These are phyloP conservation scores for Antheraea mylitta DNA, from an alignment of 1,140 invertebrate genomes.

Conservation along the genomic window DNA sequence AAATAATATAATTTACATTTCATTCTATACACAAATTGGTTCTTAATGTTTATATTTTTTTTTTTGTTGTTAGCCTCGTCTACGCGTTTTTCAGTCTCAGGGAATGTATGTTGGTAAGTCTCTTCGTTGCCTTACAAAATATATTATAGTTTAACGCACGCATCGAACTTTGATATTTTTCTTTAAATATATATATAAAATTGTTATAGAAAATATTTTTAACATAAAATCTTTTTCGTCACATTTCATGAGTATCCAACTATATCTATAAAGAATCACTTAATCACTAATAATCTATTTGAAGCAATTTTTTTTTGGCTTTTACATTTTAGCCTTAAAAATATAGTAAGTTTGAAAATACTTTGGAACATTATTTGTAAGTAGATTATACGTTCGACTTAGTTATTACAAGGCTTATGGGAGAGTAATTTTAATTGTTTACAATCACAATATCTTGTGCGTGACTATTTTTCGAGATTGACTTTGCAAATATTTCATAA, in stretches of 20 bases:
- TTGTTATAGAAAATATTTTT: slow-evolving; percentile 67
- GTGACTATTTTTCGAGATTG: slow-evolving; percentile 47
- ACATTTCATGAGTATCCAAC: slow-evolving; percentile 23
- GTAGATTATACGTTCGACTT: slow-evolving; percentile 12
- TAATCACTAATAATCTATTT: slow-evolving; percentile 33
- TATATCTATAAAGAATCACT: slow-evolving; percentile 4
- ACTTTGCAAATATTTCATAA: not conserved
- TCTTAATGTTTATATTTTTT: slow-evolving; percentile 32
- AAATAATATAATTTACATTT: slow-evolving; percentile 15
- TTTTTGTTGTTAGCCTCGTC: slow-evolving; percentile 68
- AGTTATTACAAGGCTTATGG: slow-evolving; percentile 55
- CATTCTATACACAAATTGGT: slow-evolving; percentile 23
- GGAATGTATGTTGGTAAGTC: slow-evolving; percentile 76
- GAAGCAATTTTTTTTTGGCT: slow-evolving; percentile 54
- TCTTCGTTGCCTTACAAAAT: slow-evolving; percentile 75
- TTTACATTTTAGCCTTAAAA: slow-evolving; percentile 40
- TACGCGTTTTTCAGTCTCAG: slow-evolving; percentile 66
- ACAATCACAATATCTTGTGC: slow-evolving; percentile 66
- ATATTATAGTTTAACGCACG: slow-evolving; percentile 41
- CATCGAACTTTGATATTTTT: slow-evolving; percentile 39
- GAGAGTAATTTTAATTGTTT: slow-evolving; percentile 32
- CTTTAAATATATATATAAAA: slow-evolving; percentile 37
- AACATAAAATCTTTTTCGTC: slow-evolving; percentile 44
- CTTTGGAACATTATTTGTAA: slow-evolving; percentile 18
- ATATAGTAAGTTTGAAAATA: slow-evolving; percentile 28